Base-by-base conservation (phyloP, 92 coral and sea anemone genomes). In the Zoanthus sociatus region DNA sequence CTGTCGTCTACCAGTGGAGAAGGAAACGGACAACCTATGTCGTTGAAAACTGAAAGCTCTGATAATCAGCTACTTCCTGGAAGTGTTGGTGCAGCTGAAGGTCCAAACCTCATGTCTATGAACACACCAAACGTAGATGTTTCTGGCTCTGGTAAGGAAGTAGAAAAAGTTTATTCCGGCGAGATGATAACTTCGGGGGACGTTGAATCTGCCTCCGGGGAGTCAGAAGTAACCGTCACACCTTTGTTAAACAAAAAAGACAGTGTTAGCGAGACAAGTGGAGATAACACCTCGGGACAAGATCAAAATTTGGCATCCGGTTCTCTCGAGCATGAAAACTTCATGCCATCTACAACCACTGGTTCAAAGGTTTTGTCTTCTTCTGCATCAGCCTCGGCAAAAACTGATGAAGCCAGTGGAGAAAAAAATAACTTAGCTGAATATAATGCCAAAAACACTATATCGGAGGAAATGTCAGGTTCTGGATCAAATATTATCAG, bases 91-190 rank as follows among this genome's bases (percentile, higher is more conserved):
- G 76, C 85, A 4, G 85, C 85, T 64, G 85, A 81, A 63, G 98
- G 98, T 18, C 96, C 98, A 33, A 95, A 93, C 79, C 94, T 95
- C 32, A 95, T 95, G 98, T 93, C 94, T 32, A 93, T 95, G 98
- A 93, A 94, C 55, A 92, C 93, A 56, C 93, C 93, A 14, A 93
- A 90, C 79, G 73, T 87, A 33, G 71, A 79, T 46, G 93, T 87
- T 15, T 85, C 90, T 21, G 96, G 95, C 44, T 92, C 95, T n/a
- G 87, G 87, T 31, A 77, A 82, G 30, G 86, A 88, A 17, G 70
- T 21, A 26, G 69, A 63, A 17, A 63, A 63, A 8, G n/a, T n/a
- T 16, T 18, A 31, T 63, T 92, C 95, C 12, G 87, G 87, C 32
- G 87, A 88, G 17, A 88, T 87, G 16, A 73, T 51, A n/a, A 45